A percentile compares a stretch with the other conserved stretches of the same genome.
phyloP scores from a whole-genome alignment of 2,113 vertebrate genomes.

The Tragelaphus strepsiceros region DNA sequence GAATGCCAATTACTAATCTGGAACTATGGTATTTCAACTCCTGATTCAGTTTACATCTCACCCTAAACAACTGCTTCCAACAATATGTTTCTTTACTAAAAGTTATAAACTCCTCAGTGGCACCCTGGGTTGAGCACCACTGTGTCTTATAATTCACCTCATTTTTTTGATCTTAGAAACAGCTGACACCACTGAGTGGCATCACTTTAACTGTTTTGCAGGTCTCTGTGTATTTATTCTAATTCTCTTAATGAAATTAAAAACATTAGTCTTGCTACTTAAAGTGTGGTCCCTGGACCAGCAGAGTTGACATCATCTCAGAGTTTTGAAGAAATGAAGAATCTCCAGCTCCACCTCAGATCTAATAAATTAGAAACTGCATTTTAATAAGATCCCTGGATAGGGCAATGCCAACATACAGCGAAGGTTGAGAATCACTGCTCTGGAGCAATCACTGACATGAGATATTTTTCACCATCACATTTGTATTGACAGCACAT shows the following conservation, averaged over 20 bases:
- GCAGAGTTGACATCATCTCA: background rate
- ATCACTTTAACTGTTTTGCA: background rate
- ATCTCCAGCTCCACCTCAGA: background rate
- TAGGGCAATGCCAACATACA: background rate
- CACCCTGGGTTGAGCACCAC: background rate
- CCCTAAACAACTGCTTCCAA: background rate
- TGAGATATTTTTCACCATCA: background rate
- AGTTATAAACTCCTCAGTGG: background rate
- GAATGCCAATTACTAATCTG: background rate
- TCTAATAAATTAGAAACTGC: background rate
- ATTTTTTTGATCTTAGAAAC: background rate
- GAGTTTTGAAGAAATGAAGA: background rate
- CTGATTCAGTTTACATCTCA: background rate
- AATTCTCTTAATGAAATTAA: background rate
- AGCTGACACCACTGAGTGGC: background rate
- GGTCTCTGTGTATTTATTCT: background rate
- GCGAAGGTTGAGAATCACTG: background rate
- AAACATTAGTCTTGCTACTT: background rate
- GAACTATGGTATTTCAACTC: background rate
- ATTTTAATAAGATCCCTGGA: background rate
- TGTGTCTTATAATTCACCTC: background rate
- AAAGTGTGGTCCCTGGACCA: background rate
- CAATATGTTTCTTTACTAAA: background rate
- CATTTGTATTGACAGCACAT: background rate
- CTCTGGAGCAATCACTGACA: background rate